Evolutionary conservation across 64 coral and sea anemone species (phyloP), one percentile per base, ranked within the genome.

Genomic region (Catalaphyllia jardinei): DNA sequence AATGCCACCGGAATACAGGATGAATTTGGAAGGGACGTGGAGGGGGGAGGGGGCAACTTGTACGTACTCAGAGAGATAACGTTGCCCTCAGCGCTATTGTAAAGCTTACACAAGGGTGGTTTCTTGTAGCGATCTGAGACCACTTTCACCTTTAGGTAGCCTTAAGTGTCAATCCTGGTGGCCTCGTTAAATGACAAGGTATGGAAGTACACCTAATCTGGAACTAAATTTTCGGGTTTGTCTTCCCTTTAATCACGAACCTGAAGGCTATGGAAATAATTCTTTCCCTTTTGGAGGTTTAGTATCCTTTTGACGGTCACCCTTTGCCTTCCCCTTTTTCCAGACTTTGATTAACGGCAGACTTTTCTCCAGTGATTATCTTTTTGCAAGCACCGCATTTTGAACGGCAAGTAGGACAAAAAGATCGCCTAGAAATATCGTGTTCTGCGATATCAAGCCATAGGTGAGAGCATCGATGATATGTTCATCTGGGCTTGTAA

Each of bases 41-140:
- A n/a, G n/a, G n/a, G n/a, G n/a, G n/a, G n/a, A n/a, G n/a, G n/a
- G n/a, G n/a, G n/a, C n/a, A n/a, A 54, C 61, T 60, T 88, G 62
- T 79, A 89, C 3, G 60, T 77, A 52, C 18, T 76, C 1, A 96
- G 18, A 39, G 87, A 62, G 52, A 92, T 88, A 10, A 96, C 82
- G 69, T 92, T 96, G 79, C 90, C 90, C 28, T 89, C 90, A 8
- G 90, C 90, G 75, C 90, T 74, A 52, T 81, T 96, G 82, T 92
- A 90, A 79, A 93, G 15, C 67, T 96, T 93, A n/a, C 90, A 89
- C n/a, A 28, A 31, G 4, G 89, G 75, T 79, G 51, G 67, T 72
- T 38, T 69, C 75, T 75, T 67, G 20, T 55, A 67, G 18, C 88
- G 30, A 79, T 52, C 67, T 75, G 52, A 62, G 31, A 82, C 61